These are phyloP conservation scores for Thunnus albacares DNA, from an alignment of 2,797 vertebrate species.

Conservation along the genomic window DNA sequence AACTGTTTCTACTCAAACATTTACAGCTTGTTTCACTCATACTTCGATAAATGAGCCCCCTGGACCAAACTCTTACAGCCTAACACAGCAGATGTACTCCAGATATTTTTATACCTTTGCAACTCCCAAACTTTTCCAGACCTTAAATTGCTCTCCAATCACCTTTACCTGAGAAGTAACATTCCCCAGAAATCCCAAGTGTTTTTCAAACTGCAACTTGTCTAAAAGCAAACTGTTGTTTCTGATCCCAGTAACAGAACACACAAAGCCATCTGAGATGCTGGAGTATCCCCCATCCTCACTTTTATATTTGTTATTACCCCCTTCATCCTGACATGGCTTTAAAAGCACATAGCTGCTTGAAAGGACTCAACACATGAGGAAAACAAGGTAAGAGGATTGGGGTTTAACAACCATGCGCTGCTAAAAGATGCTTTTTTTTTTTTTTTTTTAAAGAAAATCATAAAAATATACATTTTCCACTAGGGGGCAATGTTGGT, in stretches of 20 bases:
- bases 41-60: too few relatives aligned
- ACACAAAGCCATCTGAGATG: background rate
- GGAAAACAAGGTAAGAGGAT: constrained; percentile 43
- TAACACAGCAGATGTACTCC: background rate
- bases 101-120: background rate
- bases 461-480: background rate
- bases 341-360: constrained; percentile 41
- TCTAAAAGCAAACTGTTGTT: constrained; percentile 38
- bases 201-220: constrained; percentile 5
- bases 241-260: constrained; percentile 19
- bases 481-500: constrained; percentile 82
- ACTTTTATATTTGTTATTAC: constrained; percentile 33
- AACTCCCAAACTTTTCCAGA: constrained; percentile 1
- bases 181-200: constrained; percentile 5
- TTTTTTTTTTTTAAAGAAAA: background rate
- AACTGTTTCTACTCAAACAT: too few relatives aligned
- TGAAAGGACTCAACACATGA: constrained; percentile 43
- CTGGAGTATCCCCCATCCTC: background rate
- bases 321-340: constrained; percentile 22
- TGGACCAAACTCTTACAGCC: background rate
- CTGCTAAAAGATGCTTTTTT: constrained; percentile 9
- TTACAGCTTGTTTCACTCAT: too few relatives aligned
- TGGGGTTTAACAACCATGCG: constrained; percentile 35
- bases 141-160: background rate
- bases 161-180: background rate